Conservation (phyloP, 2,888 invertebrate species). For the Daptonema setosum region DNA sequence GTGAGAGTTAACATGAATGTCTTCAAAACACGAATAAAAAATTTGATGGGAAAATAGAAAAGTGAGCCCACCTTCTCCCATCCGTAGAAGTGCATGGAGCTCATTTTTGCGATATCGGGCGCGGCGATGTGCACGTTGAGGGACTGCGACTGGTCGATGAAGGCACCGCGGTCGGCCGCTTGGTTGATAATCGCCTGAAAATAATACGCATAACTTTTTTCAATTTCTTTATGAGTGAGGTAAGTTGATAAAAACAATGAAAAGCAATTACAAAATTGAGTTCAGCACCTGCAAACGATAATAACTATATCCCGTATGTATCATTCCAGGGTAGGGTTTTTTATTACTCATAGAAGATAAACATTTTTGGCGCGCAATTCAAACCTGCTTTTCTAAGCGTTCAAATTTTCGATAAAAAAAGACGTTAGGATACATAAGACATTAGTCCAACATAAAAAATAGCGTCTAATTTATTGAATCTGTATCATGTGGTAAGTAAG, state of each 20-base stretch:
- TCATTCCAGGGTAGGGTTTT: too few relatives aligned
- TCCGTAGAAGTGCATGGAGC: constrained; percentile 92
- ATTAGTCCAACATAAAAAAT: too few relatives aligned
- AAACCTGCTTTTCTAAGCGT: neutral
- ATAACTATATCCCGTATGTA: too few relatives aligned
- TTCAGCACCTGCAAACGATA: too few relatives aligned
- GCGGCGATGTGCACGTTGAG: constrained; percentile 88
- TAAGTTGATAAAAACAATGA: too few relatives aligned
- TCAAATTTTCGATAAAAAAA: neutral
- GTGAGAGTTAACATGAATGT: too few relatives aligned
- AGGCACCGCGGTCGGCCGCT: constrained; percentile 91
- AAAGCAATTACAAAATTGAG: too few relatives aligned
- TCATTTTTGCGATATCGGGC: constrained; percentile 72
- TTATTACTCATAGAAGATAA: too few relatives aligned
- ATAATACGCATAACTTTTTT: constrained; percentile 42
- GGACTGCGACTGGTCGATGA: constrained; percentile 94
- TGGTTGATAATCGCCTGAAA: constrained; percentile 49
- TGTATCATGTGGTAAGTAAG: too few relatives aligned
- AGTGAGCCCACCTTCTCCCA: constrained; percentile 53
- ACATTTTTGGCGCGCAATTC: neutral
- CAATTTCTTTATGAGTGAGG: neutral
- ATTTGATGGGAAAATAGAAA: neutral
- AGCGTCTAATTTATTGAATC: too few relatives aligned
- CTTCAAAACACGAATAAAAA: too few relatives aligned
- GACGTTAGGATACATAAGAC: too few relatives aligned